Base-by-base conservation (phyloP, 2,888 invertebrate genomes). In the Galerucella pusilla region DNA sequence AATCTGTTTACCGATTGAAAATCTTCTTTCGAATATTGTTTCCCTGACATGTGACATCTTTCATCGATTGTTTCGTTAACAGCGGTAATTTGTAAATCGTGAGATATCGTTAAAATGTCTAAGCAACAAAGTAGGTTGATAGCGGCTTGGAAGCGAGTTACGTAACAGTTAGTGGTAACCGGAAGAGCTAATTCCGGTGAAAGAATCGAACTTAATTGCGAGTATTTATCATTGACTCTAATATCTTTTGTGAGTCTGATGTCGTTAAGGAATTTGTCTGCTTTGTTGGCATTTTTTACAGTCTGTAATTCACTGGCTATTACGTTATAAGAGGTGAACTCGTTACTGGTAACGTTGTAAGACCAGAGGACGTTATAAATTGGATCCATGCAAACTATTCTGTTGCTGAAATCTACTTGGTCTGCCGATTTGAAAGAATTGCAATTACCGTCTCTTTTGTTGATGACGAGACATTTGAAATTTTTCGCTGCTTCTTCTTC, bases 321-420 rank as follows among this genome's bases (percentile, higher is more conserved):
- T 6, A 96, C 93, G 86, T 97, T 97, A 88, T 94, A 96, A 84
- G 96, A 95, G 74, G 91, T 90, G 81, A 96, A 88, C 81, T 91
- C 90, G 75, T 90, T 90, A 71, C 87, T 92, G 45, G 90, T 88
- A 0, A 93, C 92, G 85, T 94, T 92, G 82, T 93, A 98, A 81
- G 96, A 94, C 98, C 98, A 99, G 1, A 99, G 89, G 0, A 97
- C 94, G 87, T 98, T 96, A 87, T 97, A 97, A 70, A 94, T 90
- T 0, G 97, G 96, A 89, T 99, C 99, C 82, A 98, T 89, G 83
- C 94, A 94, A 0, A 94, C 93, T 66, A 94, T 92, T 79, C 93
- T 93, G 81, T 93, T 93, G 20, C 92, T 92, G 80, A 97, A 94
- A 85, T 96, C 94, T 0, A 94, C 94, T 87, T 97, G 97, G 82